phyloP scores from a whole-genome alignment of 1,140 invertebrate species.

The Dreissena rostriformis region DNA sequence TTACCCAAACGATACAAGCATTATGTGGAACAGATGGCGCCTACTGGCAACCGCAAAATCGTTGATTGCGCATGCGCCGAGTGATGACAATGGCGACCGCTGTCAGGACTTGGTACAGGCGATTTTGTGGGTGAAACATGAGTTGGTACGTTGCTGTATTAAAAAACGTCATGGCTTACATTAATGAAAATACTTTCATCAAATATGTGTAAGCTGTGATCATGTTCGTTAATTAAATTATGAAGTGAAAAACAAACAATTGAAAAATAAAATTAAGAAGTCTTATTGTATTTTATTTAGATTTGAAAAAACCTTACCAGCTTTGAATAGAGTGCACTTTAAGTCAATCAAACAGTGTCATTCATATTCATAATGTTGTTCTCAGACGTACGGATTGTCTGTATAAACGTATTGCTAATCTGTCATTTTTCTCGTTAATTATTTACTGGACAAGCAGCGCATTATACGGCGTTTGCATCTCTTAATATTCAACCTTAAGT shows the following conservation, averaged over 20 bases:
- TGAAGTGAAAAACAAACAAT: not conserved
- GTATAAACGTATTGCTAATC: too few species aligned
- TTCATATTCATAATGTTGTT: not conserved
- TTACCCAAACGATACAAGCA: conserved; percentile 43
- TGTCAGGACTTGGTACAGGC: conserved; percentile 37
- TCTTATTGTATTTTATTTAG: not conserved
- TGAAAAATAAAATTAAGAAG: not conserved
- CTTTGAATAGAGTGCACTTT: not conserved
- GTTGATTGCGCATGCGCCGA: not conserved
- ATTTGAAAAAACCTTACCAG: not conserved
- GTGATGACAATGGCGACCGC: conserved; percentile 29
- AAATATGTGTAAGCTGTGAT: not conserved
- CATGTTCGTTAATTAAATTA: not conserved
- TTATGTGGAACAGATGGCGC: conserved; percentile 15
- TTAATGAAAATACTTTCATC: not conserved
- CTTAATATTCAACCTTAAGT: too few species aligned
- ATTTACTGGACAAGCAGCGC: too few species aligned
- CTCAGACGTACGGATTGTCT: too few species aligned
- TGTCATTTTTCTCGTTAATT: too few species aligned
- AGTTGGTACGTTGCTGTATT: conserved; percentile 27
- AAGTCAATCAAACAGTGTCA: not conserved
- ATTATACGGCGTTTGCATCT: too few species aligned
- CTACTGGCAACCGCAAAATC: conserved; percentile 32
- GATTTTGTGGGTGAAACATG: conserved; percentile 51
- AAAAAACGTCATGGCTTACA: not conserved